phyloP scores from a whole-genome alignment of 2,888 invertebrate genomes.

The Magallana nippona region DNA sequence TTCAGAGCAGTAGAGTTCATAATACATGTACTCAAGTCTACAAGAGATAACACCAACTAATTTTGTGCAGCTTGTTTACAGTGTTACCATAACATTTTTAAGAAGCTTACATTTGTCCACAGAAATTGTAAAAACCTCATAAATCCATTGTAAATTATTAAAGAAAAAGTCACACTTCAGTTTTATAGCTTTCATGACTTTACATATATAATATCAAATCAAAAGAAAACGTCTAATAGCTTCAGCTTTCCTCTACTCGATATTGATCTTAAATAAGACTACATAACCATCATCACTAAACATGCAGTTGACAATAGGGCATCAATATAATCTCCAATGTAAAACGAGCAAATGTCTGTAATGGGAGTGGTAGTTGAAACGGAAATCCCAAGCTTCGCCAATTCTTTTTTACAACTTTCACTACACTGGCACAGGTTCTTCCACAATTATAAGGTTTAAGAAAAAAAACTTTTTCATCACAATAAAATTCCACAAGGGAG shows the following conservation, averaged over 20 bases:
- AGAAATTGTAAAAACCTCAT: neutral
- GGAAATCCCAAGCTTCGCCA: neutral
- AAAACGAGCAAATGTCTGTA: constrained; percentile 24
- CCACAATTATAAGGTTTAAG: constrained; percentile 16
- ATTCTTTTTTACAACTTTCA: neutral
- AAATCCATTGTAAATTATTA: too few species aligned
- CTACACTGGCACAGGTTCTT: constrained; percentile 15
- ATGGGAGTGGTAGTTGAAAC: constrained; percentile 19
- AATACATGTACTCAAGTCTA: neutral
- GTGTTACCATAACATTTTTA: neutral
- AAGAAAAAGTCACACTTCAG: neutral
- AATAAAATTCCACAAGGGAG: constrained; percentile 10
- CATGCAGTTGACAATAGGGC: constrained; percentile 7
- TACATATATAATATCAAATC: neutral
- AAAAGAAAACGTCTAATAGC: neutral
- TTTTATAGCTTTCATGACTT: neutral
- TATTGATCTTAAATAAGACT: neutral
- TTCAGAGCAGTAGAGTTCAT: neutral
- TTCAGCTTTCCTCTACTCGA: neutral
- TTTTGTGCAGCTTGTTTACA: too few species aligned
- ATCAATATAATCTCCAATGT: constrained; percentile 23
- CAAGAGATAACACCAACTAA: neutral
- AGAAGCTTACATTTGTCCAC: neutral
- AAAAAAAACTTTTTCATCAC: constrained; percentile 30
- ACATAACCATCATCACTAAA: neutral